phyloP scores from a whole-genome alignment of 1,140 invertebrate genomes.

The Hypothenemus hampei region DNA sequence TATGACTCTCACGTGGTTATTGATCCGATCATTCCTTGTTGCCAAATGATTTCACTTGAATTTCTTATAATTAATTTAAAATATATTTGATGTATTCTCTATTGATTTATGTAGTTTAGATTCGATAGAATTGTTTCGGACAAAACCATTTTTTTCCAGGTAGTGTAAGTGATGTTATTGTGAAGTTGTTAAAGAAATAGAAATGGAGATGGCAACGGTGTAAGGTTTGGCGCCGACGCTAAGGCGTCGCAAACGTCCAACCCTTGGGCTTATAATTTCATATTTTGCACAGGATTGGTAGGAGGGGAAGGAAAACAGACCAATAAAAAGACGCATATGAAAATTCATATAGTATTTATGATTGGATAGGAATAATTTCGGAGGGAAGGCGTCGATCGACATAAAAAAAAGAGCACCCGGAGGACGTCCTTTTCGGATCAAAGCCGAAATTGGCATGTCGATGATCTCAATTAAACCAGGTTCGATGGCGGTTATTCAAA shows the following conservation, averaged over 20 bases:
- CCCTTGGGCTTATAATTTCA: conserved; percentile 40
- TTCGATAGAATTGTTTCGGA: too few relatives aligned
- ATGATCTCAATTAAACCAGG: conserved; percentile 23
- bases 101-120: too few relatives aligned
- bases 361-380: conserved; percentile 36
- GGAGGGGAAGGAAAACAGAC: conserved; percentile 22
- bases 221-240: conserved; percentile 26
- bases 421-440: too few relatives aligned
- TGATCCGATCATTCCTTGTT: conserved; percentile 33
- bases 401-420: too few relatives aligned
- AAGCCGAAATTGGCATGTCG: conserved; percentile 22
- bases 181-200: too few relatives aligned
- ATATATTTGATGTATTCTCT: too few relatives aligned
- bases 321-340: conserved; percentile 38
- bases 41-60: conserved; percentile 1
- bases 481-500: conserved; percentile 24
- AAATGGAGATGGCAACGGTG: conserved; percentile 6
- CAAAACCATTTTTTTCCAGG: too few relatives aligned
- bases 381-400: neutral
- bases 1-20: conserved; percentile 42
- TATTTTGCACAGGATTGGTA: conserved; percentile 42
- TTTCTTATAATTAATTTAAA: too few relatives aligned
- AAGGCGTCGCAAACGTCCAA: conserved; percentile 25
- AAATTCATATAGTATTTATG: conserved; percentile 41
- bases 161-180: too few relatives aligned